phyloP scores from a whole-genome alignment of 2,113 vertebrate species.

The Carassius gibelio region DNA sequence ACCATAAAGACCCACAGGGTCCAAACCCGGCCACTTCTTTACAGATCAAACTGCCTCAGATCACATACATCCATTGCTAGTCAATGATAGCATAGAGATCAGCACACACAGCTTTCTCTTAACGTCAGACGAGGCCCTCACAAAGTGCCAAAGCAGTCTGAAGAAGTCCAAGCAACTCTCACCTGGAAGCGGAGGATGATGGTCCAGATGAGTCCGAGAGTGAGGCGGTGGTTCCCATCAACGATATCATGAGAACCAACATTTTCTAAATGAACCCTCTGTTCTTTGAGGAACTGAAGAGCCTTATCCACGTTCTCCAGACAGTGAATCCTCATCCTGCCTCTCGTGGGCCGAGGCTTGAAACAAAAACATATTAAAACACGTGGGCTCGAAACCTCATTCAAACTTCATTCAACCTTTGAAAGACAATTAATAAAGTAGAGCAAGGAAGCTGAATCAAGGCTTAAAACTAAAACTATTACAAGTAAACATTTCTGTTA shows the following conservation, averaged over 20 bases:
- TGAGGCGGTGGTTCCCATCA: constrained; percentile 92
- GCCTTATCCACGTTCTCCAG: constrained; percentile 96
- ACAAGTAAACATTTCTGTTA: background rate
- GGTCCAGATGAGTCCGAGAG: constrained; percentile 93
- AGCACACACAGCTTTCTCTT: background rate
- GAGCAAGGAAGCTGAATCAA: background rate
- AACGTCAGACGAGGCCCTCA: background rate
- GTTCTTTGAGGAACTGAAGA: constrained; percentile 94
- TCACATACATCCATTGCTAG: constrained; percentile 13
- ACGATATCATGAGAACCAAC: constrained; percentile 96
- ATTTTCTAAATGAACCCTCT: constrained; percentile 93
- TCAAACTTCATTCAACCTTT: background rate
- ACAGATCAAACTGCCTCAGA: constrained; percentile 29
- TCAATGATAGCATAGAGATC: background rate
- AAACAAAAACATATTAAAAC: background rate
- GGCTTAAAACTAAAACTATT: background rate
- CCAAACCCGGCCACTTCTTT: constrained; percentile 33
- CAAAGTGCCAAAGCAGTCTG: background rate
- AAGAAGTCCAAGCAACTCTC: constrained; percentile 7
- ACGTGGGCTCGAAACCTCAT: background rate
- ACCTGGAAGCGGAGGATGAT: constrained; percentile 97
- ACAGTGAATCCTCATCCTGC: constrained; percentile 95
- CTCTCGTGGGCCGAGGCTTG: constrained; percentile 88
- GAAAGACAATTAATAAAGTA: background rate
- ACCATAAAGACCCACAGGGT: constrained; percentile 29